These are phyloP conservation scores for Chymomyza costata DNA, from an alignment of 1,140 invertebrate genomes.

Conservation along the genomic window DNA sequence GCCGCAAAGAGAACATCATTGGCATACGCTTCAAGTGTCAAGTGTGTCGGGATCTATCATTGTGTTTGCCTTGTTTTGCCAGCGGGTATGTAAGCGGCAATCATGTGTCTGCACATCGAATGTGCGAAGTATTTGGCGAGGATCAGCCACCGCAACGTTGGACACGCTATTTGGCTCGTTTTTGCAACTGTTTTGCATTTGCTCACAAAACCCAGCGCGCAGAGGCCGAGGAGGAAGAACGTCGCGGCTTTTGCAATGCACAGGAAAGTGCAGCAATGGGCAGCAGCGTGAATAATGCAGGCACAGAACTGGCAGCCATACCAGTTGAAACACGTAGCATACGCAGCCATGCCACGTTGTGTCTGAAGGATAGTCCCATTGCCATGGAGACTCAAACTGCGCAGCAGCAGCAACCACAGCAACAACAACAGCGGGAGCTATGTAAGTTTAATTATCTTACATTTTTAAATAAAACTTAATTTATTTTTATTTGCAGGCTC, in stretches of 20 bases:
- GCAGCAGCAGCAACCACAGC: slow-evolving; percentile 1
- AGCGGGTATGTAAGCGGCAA: slow-evolving; percentile 43
- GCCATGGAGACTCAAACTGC: slow-evolving; percentile 2
- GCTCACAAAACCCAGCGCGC: slow-evolving; percentile 29
- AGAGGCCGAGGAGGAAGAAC: slow-evolving; percentile 50
- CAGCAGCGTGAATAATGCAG: slow-evolving; percentile 9
- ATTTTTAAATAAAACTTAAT: not conserved
- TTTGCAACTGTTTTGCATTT: slow-evolving; percentile 45
- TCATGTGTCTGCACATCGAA: slow-evolving; percentile 56
- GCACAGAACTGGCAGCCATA: slow-evolving; percentile 45
- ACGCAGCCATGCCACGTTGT: slow-evolving; percentile 24
- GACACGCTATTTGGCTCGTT: slow-evolving; percentile 47
- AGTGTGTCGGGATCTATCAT: slow-evolving; percentile 58
- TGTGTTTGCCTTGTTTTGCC: slow-evolving; percentile 67
- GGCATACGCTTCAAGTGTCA: slow-evolving; percentile 71
- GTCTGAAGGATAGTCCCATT: slow-evolving; percentile 4
- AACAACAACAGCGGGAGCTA: slow-evolving; percentile 28
- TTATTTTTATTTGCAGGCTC: slow-evolving; percentile 39
- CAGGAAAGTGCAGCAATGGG: slow-evolving; percentile 26
- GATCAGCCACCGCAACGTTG: slow-evolving; percentile 50
- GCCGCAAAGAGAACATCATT: slow-evolving; percentile 52
- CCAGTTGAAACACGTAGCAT: slow-evolving; percentile 45
- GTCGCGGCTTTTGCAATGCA: slow-evolving; percentile 61
- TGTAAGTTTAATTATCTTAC: slow-evolving; percentile 23
- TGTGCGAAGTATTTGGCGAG: slow-evolving; percentile 68